Evolutionary conservation across 2,888 invertebrate genomes (phyloP), one percentile per base, ranked within the genome.

Genomic region (Amiota minor): DNA sequence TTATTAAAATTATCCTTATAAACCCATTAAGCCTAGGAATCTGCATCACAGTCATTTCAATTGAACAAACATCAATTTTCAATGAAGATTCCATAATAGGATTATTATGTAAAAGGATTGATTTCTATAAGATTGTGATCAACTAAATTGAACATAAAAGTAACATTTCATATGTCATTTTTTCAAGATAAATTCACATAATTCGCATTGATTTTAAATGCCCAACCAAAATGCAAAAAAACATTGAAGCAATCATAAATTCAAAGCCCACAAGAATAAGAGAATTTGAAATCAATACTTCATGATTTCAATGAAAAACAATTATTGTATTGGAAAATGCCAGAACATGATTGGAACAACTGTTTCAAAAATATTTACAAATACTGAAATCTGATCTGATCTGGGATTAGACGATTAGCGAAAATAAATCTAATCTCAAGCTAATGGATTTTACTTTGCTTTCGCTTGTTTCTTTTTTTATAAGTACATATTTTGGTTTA

Each of bases 371-470:
- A 18, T 67, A 67, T 50, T 49, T 23, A 50, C 11, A 71, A 70
- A 53, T 71, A 35, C 35, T 35, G 35, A 35, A 35, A 71, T 78
- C 81, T 77, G 68, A 55, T n/a, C n/a, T n/a, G n/a, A n/a, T n/a
- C n/a, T 55, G 84, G 83, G 83, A 82, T 74, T 79, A 78, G 77
- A 71, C 76, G 83, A 82, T 84, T 80, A 80, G 77, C 72, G 61
- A 64, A 73, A 74, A 73, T 71, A 71, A 74, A 72, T 71, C 74
- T 20, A 69, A 74, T 72, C 70, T 72, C 69, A 73, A 56, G 61
- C 61, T 75, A 72, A 72, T 72, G 75, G 71, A 74, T 74, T 62
- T 62, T n/a, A 35, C n/a, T 59, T 59, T 59, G 59, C 61, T 35
- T 35, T 35, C 35, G 35, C 6, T 35, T 35, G 2, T 35, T 35